These are phyloP conservation scores for Luperina nickerlii DNA, from an alignment of 2,888 invertebrate genomes.

Conservation along the genomic window DNA sequence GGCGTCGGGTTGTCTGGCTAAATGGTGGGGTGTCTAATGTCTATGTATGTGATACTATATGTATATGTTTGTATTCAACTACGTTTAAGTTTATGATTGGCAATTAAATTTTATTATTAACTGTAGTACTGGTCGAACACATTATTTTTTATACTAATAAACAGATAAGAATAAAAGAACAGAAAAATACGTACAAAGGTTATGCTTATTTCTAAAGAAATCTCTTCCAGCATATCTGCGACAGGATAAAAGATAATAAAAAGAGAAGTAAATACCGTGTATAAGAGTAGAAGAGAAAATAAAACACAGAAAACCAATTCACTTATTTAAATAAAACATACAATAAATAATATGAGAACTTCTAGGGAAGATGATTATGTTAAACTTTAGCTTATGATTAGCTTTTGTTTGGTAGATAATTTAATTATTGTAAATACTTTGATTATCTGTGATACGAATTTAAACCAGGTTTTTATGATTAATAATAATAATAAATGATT, in stretches of 20 bases:
- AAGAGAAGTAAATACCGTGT: not conserved
- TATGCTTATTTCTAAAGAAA: not conserved
- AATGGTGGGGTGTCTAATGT: conserved; percentile 18
- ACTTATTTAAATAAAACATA: not conserved
- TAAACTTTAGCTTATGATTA: not conserved
- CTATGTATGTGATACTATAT: conserved; percentile 21
- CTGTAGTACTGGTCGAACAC: not conserved
- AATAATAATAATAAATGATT: no score
- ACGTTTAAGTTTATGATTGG: conserved; percentile 3
- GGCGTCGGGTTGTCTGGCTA: conserved; percentile 71
- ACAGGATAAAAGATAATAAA: not conserved
- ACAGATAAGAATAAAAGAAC: not conserved
- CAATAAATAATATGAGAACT: no score
- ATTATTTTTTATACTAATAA: not conserved
- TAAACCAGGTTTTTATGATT: no score
- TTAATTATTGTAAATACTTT: no score
- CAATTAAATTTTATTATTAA: not conserved
- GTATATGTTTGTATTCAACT: not conserved
- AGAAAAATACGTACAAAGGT: not conserved
- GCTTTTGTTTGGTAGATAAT: no score
- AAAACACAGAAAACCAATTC: not conserved
- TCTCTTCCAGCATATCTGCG: not conserved
- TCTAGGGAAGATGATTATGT: not conserved
- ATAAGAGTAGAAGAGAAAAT: not conserved
- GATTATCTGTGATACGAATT: no score